These are phyloP conservation scores for Perizoma flavofasciatum DNA, from an alignment of 2,888 invertebrate genomes.

Conservation along the genomic window DNA sequence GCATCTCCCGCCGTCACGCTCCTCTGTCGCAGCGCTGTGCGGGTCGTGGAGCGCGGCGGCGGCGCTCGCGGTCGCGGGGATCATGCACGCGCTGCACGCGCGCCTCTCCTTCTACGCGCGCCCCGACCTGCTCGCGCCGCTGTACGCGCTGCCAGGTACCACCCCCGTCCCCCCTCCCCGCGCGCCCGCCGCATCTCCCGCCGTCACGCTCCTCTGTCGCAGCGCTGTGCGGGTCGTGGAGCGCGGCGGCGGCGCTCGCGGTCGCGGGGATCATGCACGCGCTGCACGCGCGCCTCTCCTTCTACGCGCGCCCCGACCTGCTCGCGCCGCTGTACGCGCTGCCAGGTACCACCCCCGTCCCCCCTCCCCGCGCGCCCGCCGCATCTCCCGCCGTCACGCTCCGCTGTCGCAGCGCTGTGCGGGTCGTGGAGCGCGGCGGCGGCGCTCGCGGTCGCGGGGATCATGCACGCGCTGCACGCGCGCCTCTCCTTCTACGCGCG, in stretches of 20 bases:
- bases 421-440: slow-evolving; percentile 43
- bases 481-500: slow-evolving; percentile 86
- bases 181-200: no score
- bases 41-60: slow-evolving; percentile 43
- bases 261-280: slow-evolving; percentile 44
- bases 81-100: slow-evolving; percentile 57
- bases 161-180: no score
- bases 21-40: no score
- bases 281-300: slow-evolving; percentile 84
- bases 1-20: no score
- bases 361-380: no score
- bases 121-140: slow-evolving; percentile 87
- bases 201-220: no score
- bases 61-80: slow-evolving; percentile 57
- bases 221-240: no score
- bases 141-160: slow-evolving; percentile 82
- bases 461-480: slow-evolving; percentile 57
- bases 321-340: slow-evolving; percentile 88
- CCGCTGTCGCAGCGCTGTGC: no score
- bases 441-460: slow-evolving; percentile 57
- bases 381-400: no score
- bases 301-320: slow-evolving; percentile 85
- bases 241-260: slow-evolving; percentile 58
- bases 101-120: slow-evolving; percentile 86
- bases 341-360: slow-evolving; percentile 24